Evolutionary conservation across 2,113 vertebrate genomes (phyloP).

Genomic region (Myotis yumanensis): DNA sequence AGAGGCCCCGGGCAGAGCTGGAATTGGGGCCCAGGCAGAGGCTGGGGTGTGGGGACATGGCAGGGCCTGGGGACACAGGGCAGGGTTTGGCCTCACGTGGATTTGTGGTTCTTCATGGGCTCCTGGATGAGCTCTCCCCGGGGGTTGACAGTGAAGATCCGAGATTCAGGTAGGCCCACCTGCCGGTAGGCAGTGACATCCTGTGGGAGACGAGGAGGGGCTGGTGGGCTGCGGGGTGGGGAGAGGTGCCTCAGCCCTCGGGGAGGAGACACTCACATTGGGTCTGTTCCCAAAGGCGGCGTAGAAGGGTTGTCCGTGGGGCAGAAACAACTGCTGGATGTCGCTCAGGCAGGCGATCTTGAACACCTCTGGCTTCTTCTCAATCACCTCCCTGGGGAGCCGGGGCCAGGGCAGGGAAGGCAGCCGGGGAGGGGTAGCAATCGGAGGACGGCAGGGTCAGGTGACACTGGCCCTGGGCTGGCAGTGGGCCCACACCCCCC

Average conservation of each 20-base stretch:
- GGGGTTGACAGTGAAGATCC: constrained; percentile 94
- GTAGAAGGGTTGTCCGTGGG: constrained; percentile 87
- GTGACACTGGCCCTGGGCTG: background rate
- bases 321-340: constrained; percentile 91
- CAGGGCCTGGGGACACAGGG: background rate
- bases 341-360: constrained; percentile 94
- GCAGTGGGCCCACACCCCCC: background rate
- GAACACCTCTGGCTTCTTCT: constrained; percentile 96
- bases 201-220: constrained; percentile 67
- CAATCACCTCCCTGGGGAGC: constrained; percentile 91
- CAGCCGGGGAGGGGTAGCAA: background rate
- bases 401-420: background rate
- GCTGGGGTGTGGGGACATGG: background rate
- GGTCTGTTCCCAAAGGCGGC: constrained; percentile 95
- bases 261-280: constrained; percentile 84
- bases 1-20: background rate
- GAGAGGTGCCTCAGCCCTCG: fast-evolving
- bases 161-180: constrained; percentile 89
- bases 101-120: constrained; percentile 89
- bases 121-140: constrained; percentile 95
- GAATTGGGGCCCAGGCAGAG: background rate
- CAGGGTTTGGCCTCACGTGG: constrained; percentile 86
- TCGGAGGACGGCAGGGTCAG: background rate
- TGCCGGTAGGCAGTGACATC: constrained; percentile 91
- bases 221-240: fast-evolving